A percentile compares a stretch with the other conserved stretches of the same genome.
Evolutionary conservation across 2,888 invertebrate species (phyloP).

Genomic region (Ormyrus thymus): DNA sequence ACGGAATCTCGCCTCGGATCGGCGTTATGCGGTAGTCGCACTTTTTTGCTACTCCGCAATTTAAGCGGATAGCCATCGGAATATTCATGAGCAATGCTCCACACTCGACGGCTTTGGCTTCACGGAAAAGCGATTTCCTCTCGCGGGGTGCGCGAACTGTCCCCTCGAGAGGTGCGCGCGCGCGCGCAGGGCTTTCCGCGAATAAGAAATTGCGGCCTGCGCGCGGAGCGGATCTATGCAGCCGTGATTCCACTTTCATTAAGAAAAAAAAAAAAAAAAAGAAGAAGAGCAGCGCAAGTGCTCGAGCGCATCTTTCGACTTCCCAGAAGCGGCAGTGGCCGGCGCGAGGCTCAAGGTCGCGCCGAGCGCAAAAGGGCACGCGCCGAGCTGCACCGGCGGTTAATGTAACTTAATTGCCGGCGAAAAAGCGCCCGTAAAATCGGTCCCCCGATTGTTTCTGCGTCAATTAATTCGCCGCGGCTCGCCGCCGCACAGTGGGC

Average conservation of each 20-base stretch:
- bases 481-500: too few relatives aligned
- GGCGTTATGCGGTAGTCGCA: background rate
- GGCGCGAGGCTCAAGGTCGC: conserved; percentile 42
- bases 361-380: conserved; percentile 43
- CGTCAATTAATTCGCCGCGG: conserved; percentile 32
- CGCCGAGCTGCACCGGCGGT: background rate
- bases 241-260: conserved; percentile 53
- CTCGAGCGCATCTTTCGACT: conserved; percentile 17
- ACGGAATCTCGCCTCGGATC: background rate
- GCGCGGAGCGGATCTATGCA: conserved; percentile 46
- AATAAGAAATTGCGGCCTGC: conserved; percentile 15
- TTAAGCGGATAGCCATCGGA: conserved; percentile 19
- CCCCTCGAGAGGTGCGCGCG: too few relatives aligned
- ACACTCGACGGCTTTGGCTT: background rate
- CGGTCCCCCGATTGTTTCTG: background rate
- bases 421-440: background rate
- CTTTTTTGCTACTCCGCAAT: conserved; percentile 10
- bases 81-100: conserved; percentile 9
- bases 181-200: background rate
- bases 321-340: conserved; percentile 7
- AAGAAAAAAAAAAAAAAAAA: conserved; percentile 4
- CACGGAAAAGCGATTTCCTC: background rate
- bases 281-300: background rate
- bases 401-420: background rate
- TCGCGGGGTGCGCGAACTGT: background rate